Base-by-base conservation (phyloP, 2,797 vertebrate species). In the Aselliscus stoliczkanus region DNA sequence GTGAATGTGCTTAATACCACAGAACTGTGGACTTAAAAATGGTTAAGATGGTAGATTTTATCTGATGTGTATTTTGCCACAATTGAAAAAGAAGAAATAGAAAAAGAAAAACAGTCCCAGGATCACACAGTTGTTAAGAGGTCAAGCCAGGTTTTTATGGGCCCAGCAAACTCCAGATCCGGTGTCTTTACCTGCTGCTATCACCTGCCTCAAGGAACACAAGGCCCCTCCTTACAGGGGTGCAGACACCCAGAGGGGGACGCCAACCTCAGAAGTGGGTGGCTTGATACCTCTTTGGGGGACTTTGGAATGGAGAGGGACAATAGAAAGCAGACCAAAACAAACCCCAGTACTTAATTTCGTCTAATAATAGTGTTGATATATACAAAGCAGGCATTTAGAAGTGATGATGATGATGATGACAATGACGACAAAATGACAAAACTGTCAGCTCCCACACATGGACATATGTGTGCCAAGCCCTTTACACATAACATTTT, bases 201-300 rank as follows among this genome's bases (percentile, higher is more conserved):
- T 25, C 42, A 8, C 47, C 47, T 60, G 37, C 21, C 42, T 84
- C 58, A 17, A 14, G 52, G 76, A 39, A 1, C 93, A n/a, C 17
- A 1, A 79, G 62, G n/a, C 8, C 58, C 77, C 4, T 0, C 37
- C 60, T 34, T n/a, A 20, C 54, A 9, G 9, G 11, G 50, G 7
- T 21, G 37, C 25, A 25, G 64, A 23, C 56, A 4, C 44, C 52
- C 9, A 5, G 42, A n/a, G 15, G 15, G 60, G 73, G 50, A 47
- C 2, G 2, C 3, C 37, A 4, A 0, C 0, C 27, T 56, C 56
- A 13, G 21, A 5, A 10, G 9, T 14, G 62, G 29, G 56, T 25
- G 12, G 2, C 42, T 37, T 37, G 50, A 18, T 17, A 3, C 54
- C 56, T 31, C 15, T 13, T 13, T 20, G 7, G 29, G 23, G 37